Evolutionary conservation across 2,797 vertebrate species (phyloP), one percentile per base, ranked within the genome.

Genomic region (Crypturellus tataupa): DNA sequence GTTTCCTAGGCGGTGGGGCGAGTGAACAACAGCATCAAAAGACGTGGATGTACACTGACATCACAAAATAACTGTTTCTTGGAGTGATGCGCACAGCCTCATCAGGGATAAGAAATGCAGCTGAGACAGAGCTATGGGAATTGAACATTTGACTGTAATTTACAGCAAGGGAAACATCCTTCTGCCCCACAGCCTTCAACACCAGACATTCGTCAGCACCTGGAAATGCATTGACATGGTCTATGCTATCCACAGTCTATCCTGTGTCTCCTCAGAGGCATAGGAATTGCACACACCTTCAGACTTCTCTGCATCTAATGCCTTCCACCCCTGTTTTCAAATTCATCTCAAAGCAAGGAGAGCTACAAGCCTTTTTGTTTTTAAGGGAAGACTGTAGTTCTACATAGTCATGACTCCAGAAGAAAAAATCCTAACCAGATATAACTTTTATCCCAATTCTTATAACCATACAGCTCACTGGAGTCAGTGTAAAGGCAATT

Each of bases 331-430:
- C 40, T 49, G 44, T 60, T 81, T 91, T 88, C 65, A 83, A 87
- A 89, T 80, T 92, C 14, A 68, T 68, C 77, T 75, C 63, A 84
- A 85, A 81, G 56, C 7, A 31, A 76, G n/a, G 40, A 87, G 27
- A 33, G 11, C 44, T 86, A 65, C 58, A 88, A 91, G 55, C n/a
- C 51, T 73, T 60, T 80, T 56, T 85, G 78, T 72, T 7, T 44
- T 44, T 44, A 76, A 78, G 44, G 25, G 16, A 14, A 60, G 80
- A 70, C 37, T 84, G 37, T 76, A 75, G 68, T 95, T 95, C 80
- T 92, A 67, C 20, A 25, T 89, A 94, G 94, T 51, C 49, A 5
- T 40, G 53, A 80, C 69, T 95, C 76, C 93, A 85, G 68, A 95
- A 94, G 47, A 95, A 91, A 71, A 63, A 60, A n/a, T 58, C 72